Evolutionary conservation across 2,113 vertebrate species (phyloP).

Genomic region (Albula goreensis): DNA sequence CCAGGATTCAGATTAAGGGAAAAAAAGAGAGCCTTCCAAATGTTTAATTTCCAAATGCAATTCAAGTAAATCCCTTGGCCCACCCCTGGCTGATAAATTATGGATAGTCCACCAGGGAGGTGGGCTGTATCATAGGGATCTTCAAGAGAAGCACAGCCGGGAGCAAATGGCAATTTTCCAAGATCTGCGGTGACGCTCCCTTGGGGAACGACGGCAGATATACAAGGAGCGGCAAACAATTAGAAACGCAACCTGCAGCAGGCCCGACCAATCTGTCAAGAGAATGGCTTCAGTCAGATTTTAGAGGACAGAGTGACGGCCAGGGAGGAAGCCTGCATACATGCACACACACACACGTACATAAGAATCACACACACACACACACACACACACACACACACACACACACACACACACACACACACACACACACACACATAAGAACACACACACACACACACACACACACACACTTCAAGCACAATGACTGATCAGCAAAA

Average conservation of each 20-base stretch:
- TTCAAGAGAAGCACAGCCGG: constrained; percentile 1
- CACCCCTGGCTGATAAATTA: constrained; percentile 24
- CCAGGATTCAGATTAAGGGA: constrained; percentile 17
- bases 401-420: neutral
- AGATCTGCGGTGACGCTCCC: neutral
- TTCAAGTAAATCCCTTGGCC: constrained; percentile 19
- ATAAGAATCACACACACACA: neutral
- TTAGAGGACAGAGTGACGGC: neutral
- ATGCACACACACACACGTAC: neutral
- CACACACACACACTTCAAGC: neutral
- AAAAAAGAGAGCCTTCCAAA: constrained; percentile 14
- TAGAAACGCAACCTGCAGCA: constrained; percentile 10
- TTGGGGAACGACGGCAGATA: neutral
- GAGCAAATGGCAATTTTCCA: neutral
- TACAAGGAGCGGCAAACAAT: constrained; percentile 11
- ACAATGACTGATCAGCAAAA: neutral
- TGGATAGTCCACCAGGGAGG: constrained; percentile 4
- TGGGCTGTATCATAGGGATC: neutral
- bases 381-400: neutral
- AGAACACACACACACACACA: neutral
- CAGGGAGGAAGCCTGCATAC: neutral
- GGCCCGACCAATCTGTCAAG: neutral
- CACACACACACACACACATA: neutral
- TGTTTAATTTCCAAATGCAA: constrained; percentile 27
- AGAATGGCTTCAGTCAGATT: neutral